A percentile compares a stretch with the other conserved stretches of the same genome.
Evolutionary conservation across 1,140 invertebrate genomes (phyloP).

Genomic region (Oryctes rhinoceros): DNA sequence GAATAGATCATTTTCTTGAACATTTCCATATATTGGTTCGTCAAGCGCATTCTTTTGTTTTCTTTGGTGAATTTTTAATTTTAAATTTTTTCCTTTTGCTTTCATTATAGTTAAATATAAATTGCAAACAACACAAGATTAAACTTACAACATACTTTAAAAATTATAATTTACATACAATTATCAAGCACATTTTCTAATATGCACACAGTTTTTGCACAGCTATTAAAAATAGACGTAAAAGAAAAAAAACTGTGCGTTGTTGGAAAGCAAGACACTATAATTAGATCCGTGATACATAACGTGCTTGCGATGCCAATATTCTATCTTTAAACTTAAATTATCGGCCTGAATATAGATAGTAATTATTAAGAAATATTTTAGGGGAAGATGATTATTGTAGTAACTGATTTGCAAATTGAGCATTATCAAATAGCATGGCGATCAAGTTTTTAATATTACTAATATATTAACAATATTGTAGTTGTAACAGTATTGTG

Average conservation of each 20-base stretch:
- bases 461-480: not conserved
- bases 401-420: too few species aligned
- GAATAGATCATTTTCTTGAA: slow-evolving; percentile 51
- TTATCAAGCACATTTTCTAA: not conserved
- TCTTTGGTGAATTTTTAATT: slow-evolving; percentile 35
- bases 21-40: slow-evolving; percentile 52
- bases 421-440: too few species aligned
- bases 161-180: not conserved
- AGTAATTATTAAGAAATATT: not conserved
- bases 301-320: slow-evolving; percentile 18
- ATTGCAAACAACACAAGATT: not conserved
- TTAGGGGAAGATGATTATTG: too few species aligned
- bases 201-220: not conserved
- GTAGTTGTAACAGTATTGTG: not conserved
- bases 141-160: not conserved
- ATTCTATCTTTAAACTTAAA: slow-evolving; percentile 33
- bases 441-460: not conserved
- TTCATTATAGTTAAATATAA: slow-evolving; percentile 30
- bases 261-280: not conserved
- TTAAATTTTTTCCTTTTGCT: slow-evolving; percentile 37
- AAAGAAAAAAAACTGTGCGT: not conserved
- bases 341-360: not conserved
- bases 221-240: not conserved
- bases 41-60: not conserved
- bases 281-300: slow-evolving; percentile 23